phyloP scores from a whole-genome alignment of 1,140 invertebrate genomes.

The Pseudoatta argentina region DNA sequence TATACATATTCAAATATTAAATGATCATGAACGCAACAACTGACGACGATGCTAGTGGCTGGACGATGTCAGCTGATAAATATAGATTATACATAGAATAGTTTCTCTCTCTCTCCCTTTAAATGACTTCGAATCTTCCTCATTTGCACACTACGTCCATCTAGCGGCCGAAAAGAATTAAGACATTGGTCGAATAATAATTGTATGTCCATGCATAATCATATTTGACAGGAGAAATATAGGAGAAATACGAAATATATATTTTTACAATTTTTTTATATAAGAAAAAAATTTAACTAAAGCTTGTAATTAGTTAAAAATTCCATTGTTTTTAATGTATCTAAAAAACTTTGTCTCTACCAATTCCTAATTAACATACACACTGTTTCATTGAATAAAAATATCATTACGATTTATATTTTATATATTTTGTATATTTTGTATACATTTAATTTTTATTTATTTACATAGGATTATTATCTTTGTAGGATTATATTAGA shows the following conservation, averaged over 20 bases:
- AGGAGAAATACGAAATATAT: neutral
- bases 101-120: too few relatives aligned
- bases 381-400: too few relatives aligned
- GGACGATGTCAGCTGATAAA: neutral
- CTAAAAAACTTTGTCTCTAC: neutral
- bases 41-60: too few relatives aligned
- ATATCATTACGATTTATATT: too few relatives aligned
- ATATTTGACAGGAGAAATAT: neutral
- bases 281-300: neutral
- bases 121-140: neutral
- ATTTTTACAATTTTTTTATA: neutral
- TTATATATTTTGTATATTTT: too few relatives aligned
- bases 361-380: neutral
- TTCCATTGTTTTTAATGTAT: neutral
- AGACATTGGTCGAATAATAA: neutral
- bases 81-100: neutral
- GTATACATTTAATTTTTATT: too few relatives aligned
- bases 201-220: too few relatives aligned
- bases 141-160: conserved; percentile 8
- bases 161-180: neutral
- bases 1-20: too few relatives aligned
- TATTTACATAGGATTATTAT: too few relatives aligned
- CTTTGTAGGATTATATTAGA: too few relatives aligned
- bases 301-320: neutral
- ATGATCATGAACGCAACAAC: too few relatives aligned